Evolutionary conservation across 2,888 invertebrate genomes (phyloP), one percentile per base, ranked within the genome.

Genomic region (Brachycybe producta): DNA sequence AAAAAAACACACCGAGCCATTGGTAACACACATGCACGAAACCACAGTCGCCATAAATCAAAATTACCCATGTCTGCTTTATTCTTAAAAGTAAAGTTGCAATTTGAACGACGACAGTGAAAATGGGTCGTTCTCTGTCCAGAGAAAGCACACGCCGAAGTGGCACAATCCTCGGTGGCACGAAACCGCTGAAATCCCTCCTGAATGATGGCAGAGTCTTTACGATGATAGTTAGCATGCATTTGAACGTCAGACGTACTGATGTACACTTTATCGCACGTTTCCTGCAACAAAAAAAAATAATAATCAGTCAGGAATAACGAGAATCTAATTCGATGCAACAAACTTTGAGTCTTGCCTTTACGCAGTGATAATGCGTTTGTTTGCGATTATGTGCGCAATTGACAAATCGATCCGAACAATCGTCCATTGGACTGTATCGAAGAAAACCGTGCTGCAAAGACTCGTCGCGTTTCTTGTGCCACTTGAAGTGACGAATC

Each of bases 401-500:
- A 52, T 60, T 57, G 52, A 75, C 75, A 67, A 88, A 90, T 54
- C 84, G 75, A 56, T 86, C 84, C 2, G 84, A 79, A 67, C 97
- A 97, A 68, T 94, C 92, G 66, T 97, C 95, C 56, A 86, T 76
- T 0, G 95, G 91, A 48, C 91, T 91, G 68, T 92, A 97, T 49
- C 91, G 74, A 65, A 91, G 84, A 70, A 91, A 91, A 15, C 95
- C 95, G 64, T 95, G 87, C 57, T 91, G 88, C 30, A 97, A 71
- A 5, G 91, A 91, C 66, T 97, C 95, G 63, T 94, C 94, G 2
- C 95, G 78, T 70, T 97, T 97, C 73, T 94, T 92, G 72, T 97
- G 95, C 95, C 95, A 95, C 73, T 97, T 97, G 65, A 92, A 90
- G 69, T 97, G 95, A 36, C 95, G 79, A 57, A 95, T 94, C 84